These are phyloP conservation scores for Neotragus pygmaeus DNA, from an alignment of 2,113 vertebrate genomes.

Conservation along the genomic window DNA sequence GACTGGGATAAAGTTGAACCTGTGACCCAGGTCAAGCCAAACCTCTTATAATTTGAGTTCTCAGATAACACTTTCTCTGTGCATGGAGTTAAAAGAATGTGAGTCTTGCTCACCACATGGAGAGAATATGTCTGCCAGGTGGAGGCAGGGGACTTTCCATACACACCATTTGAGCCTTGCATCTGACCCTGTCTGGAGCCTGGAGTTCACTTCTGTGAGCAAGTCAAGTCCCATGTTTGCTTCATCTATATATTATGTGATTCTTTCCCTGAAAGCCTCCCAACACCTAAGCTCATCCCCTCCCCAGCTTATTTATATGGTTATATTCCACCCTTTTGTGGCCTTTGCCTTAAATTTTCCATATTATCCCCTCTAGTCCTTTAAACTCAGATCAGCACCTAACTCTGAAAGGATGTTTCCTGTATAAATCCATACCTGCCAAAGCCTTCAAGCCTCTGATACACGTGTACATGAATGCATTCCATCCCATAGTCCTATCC, in stretches of 20 bases:
- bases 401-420: neutral
- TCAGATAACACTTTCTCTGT: neutral
- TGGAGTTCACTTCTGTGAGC: neutral
- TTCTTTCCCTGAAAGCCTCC: neutral
- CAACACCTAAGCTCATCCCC: neutral
- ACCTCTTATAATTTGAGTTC: neutral
- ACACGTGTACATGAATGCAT: too few species aligned
- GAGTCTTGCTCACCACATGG: neutral
- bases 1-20: neutral
- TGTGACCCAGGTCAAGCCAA: neutral
- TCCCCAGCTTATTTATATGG: neutral
- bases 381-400: slow-evolving; percentile 17
- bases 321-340: neutral
- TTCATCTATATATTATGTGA: neutral
- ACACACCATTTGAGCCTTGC: neutral
- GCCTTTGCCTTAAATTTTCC: neutral
- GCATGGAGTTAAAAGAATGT: neutral
- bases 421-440: neutral
- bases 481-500: neutral
- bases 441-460: neutral
- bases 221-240: neutral
- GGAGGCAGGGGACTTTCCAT: neutral
- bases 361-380: neutral
- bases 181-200: neutral
- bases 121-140: neutral